A percentile compares a stretch with the other conserved stretches of the same genome.
Evolutionary conservation across 2,113 vertebrate genomes (phyloP).

Genomic region (Callorhinus ursinus): DNA sequence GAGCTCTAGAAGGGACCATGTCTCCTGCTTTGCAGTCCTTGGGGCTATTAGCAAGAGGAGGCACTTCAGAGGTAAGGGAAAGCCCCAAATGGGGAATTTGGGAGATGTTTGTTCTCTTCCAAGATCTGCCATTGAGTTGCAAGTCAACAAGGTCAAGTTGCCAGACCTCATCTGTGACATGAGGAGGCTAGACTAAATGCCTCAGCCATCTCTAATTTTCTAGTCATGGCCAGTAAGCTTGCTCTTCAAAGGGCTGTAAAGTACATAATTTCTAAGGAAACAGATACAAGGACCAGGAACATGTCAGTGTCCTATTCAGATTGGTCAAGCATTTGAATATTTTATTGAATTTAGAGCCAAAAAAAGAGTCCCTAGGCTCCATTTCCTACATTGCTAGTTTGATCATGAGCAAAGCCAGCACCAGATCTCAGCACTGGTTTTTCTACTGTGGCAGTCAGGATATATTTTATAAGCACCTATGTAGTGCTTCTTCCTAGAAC

Average conservation of each 20-base stretch:
- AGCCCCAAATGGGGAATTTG: background rate
- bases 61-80: background rate
- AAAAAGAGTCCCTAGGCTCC: background rate
- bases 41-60: background rate
- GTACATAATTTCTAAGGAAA: background rate
- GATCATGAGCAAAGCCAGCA: background rate
- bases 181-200: background rate
- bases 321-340: background rate
- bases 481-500: background rate
- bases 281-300: background rate
- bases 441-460: background rate
- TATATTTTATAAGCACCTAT: background rate
- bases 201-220: background rate
- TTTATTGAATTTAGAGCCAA: background rate
- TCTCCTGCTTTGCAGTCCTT: background rate
- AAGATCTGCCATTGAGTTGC: background rate
- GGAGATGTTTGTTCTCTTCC: background rate
- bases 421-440: background rate
- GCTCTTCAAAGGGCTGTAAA: background rate
- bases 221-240: background rate
- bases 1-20: background rate
- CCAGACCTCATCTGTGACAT: background rate
- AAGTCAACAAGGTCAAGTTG: rapidly evolving
- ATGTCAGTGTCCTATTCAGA: background rate
- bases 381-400: background rate